phyloP scores from a whole-genome alignment of 1,140 invertebrate genomes.

The Leptinotarsa lineolata region DNA sequence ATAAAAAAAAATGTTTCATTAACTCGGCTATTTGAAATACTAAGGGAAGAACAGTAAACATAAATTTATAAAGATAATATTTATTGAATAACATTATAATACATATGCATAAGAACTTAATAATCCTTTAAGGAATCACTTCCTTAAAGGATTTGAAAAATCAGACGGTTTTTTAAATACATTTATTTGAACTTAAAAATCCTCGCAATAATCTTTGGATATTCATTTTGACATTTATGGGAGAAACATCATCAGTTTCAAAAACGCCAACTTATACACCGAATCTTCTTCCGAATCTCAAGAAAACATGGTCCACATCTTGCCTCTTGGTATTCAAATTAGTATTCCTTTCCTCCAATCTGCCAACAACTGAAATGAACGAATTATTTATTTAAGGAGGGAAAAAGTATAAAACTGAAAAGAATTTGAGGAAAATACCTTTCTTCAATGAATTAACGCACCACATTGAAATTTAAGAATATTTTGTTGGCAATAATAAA shows the following conservation, averaged over 20 bases:
- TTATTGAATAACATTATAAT: slow-evolving; percentile 30
- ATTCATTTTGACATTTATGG: slow-evolving; percentile 14
- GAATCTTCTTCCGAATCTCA: slow-evolving; percentile 75
- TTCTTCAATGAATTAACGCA: too few relatives aligned
- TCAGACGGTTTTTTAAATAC: slow-evolving; percentile 3
- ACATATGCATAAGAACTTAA: slow-evolving; percentile 9
- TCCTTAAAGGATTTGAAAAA: background rate
- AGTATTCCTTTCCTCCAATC: slow-evolving; percentile 43
- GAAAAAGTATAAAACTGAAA: too few relatives aligned
- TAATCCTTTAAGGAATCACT: too few relatives aligned
- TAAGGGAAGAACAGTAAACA: background rate
- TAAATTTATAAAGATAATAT: slow-evolving; percentile 25
- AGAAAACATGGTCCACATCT: slow-evolving; percentile 80
- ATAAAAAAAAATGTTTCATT: too few relatives aligned
- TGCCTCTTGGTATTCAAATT: slow-evolving; percentile 66
- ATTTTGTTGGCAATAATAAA: too few relatives aligned
- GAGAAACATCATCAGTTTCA: slow-evolving; percentile 27
- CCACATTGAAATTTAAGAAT: too few relatives aligned
- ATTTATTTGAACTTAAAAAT: slow-evolving; percentile 23
- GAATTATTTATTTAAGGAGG: background rate
- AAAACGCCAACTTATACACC: slow-evolving; percentile 35
- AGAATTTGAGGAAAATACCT: too few relatives aligned
- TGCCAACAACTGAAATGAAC: slow-evolving; percentile 30
- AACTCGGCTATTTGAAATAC: too few relatives aligned
- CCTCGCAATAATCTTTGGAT: slow-evolving; percentile 23